Evolutionary conservation across 2,113 vertebrate species (phyloP).

Genomic region (Upupa epops): DNA sequence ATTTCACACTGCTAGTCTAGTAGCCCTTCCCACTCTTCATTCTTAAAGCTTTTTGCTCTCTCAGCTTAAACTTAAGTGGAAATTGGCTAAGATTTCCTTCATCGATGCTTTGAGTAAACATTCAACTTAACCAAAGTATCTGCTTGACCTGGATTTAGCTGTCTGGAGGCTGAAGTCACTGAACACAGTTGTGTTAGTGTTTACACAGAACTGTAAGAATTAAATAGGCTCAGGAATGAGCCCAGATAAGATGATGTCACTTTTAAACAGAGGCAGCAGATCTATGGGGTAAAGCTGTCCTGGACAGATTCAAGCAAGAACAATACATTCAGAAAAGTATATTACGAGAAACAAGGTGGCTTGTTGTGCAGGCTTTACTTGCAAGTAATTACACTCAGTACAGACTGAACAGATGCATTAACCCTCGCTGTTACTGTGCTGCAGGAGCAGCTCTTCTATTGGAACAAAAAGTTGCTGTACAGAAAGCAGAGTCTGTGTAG

Average conservation of each 20-base stretch:
- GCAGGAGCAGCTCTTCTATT: background rate
- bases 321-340: background rate
- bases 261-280: background rate
- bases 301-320: background rate
- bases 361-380: conserved; percentile 61
- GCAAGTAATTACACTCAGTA: conserved; percentile 34
- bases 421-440: background rate
- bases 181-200: background rate
- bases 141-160: background rate
- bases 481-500: background rate
- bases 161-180: background rate
- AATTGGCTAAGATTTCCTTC: background rate
- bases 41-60: background rate
- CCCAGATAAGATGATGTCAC: background rate
- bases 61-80: background rate
- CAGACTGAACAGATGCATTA: background rate
- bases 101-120: background rate
- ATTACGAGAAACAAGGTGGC: background rate
- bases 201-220: background rate
- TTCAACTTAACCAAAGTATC: background rate
- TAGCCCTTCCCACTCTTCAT: background rate
- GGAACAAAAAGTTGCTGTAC: background rate
- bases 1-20: background rate
- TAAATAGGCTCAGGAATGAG: background rate
- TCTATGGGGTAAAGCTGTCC: background rate